These are phyloP conservation scores for Lophotriccus pileatus DNA, from an alignment of 2,797 vertebrate species.

Conservation along the genomic window DNA sequence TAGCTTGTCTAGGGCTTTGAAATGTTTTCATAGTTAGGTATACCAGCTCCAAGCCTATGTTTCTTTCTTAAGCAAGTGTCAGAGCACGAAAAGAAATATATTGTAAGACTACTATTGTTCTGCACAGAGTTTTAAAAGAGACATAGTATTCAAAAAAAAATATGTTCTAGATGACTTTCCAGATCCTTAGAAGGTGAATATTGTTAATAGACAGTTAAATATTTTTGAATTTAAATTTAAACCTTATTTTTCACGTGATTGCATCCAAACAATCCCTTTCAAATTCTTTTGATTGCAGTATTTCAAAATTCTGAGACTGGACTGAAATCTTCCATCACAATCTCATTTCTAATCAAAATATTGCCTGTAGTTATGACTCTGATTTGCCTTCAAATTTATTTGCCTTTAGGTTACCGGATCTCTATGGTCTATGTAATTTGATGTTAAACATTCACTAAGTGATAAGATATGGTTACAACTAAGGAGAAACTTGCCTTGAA, in stretches of 20 bases:
- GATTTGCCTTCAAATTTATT: constrained; percentile 10
- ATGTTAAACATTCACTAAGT: background rate
- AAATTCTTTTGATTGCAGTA: background rate
- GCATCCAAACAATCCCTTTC: background rate
- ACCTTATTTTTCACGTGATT: background rate
- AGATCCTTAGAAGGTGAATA: background rate
- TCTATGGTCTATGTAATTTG: background rate
- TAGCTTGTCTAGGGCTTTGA: background rate
- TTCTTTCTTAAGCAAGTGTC: background rate
- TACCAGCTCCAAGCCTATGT: background rate
- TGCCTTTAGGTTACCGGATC: background rate
- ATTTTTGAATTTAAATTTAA: background rate
- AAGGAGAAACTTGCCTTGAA: background rate
- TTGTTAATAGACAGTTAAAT: background rate
- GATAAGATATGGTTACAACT: background rate
- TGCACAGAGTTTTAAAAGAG: background rate
- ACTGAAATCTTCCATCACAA: background rate
- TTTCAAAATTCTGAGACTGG: background rate
- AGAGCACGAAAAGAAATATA: background rate
- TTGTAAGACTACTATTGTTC: background rate
- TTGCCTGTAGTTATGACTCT: background rate
- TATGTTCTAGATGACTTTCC: background rate
- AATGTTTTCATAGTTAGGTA: background rate
- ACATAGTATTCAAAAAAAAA: background rate
- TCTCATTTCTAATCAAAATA: constrained; percentile 17